These are phyloP conservation scores for Stigmatopora nigra DNA, from an alignment of 2,113 vertebrate species.

Conservation along the genomic window DNA sequence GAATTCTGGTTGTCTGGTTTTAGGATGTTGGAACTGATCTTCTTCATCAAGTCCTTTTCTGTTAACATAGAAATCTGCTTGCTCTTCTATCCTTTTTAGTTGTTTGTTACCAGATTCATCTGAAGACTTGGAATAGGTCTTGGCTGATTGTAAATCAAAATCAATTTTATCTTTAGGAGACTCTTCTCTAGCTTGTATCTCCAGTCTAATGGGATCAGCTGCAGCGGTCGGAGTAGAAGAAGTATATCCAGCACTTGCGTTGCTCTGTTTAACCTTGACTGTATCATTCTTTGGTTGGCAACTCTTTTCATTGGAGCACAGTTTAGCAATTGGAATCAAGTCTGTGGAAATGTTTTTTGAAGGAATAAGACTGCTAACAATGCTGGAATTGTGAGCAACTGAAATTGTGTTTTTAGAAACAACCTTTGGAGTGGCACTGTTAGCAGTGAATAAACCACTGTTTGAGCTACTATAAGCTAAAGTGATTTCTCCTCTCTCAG, in stretches of 20 bases:
- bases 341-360: slow-evolving; percentile 3
- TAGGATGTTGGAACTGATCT: slow-evolving; percentile 2
- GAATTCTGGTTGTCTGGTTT: slow-evolving; percentile 12
- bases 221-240: background rate
- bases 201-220: background rate
- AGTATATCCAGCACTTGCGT: background rate
- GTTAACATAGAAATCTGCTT: background rate
- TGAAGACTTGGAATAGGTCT: background rate
- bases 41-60: slow-evolving; percentile 1
- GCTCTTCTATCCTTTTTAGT: background rate
- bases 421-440: background rate
- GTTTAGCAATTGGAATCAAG: background rate
- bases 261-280: background rate
- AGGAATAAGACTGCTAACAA: background rate
- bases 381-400: background rate
- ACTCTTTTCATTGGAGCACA: background rate
- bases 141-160: background rate
- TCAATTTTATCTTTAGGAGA: background rate
- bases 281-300: background rate
- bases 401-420: background rate
- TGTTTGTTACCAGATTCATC: background rate
- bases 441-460: background rate
- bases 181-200: background rate
- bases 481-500: background rate
- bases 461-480: background rate